Evolutionary conservation across 2,888 invertebrate genomes (phyloP).

Genomic region (Amphipyra tragopoginis): DNA sequence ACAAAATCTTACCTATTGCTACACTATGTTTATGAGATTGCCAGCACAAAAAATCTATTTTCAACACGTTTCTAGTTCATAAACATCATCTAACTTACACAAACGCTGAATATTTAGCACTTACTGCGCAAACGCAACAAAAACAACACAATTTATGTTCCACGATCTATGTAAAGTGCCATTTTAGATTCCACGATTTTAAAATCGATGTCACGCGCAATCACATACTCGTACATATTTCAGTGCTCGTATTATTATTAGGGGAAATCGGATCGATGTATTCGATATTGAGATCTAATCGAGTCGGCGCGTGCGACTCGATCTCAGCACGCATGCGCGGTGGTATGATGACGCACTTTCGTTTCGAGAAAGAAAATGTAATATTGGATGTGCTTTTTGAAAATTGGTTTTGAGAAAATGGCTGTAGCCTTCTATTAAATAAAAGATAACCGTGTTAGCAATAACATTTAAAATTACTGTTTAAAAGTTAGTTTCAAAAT

Average conservation of each 20-base stretch:
- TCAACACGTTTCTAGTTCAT: constrained; percentile 28
- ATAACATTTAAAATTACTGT: no score
- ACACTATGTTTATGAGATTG: constrained; percentile 7
- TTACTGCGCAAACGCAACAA: constrained; percentile 27
- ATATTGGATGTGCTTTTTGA: constrained; percentile 34
- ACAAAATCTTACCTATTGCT: no score
- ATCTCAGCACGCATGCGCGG: constrained; percentile 51
- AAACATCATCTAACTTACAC: constrained; percentile 15
- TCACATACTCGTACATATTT: constrained; percentile 43
- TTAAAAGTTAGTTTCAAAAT: no score
- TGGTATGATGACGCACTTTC: constrained; percentile 64
- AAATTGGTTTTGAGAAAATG: constrained; percentile 35
- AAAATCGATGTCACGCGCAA: constrained; percentile 53
- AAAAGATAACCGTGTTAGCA: no score
- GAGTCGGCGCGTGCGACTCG: constrained; percentile 58
- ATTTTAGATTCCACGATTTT: constrained; percentile 59
- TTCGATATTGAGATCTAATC: constrained; percentile 59
- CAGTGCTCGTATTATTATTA: constrained; percentile 58
- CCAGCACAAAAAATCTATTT: constrained; percentile 12
- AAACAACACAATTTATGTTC: constrained; percentile 36
- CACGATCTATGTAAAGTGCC: constrained; percentile 55
- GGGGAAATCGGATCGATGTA: constrained; percentile 60
- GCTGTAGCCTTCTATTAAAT: neutral
- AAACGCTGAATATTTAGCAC: constrained; percentile 46
- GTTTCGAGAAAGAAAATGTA: constrained; percentile 40